Evolutionary conservation across 53 echinoderm and acorn worm genomes (phyloP).

Genomic region (Apostichopus leukothele): DNA sequence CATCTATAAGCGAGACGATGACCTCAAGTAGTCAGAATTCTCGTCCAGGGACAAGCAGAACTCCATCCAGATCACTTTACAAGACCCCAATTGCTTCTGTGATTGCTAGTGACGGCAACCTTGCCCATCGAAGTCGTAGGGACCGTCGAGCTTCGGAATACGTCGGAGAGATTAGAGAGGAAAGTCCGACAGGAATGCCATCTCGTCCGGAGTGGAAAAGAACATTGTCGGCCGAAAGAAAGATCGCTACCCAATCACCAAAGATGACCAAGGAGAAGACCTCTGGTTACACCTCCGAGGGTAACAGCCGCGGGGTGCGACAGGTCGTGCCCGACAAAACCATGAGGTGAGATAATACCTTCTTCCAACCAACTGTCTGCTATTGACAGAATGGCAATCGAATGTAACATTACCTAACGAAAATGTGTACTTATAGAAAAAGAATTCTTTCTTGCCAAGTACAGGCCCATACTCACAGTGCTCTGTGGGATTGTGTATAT

Average conservation of each 20-base stretch:
- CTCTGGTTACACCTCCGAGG: neutral
- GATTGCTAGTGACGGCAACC: slow-evolving; percentile 20
- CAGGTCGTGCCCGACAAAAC: slow-evolving; percentile 38
- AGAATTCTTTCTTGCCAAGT: too few relatives aligned
- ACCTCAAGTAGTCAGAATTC: too few relatives aligned
- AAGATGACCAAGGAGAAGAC: neutral
- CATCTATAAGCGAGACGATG: neutral
- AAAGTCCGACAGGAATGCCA: slow-evolving; percentile 50
- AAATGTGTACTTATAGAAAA: too few relatives aligned
- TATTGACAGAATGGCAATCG: too few relatives aligned
- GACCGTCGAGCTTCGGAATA: neutral
- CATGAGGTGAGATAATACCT: neutral
- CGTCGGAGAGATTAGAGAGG: neutral
- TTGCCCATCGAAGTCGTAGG: neutral
- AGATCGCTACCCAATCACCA: neutral
- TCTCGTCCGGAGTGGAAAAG: slow-evolving; percentile 58
- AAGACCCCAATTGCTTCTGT: slow-evolving; percentile 39
- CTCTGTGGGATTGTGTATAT: too few relatives aligned
- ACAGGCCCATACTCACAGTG: too few relatives aligned
- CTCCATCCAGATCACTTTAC: slow-evolving; percentile 6
- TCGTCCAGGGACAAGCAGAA: slow-evolving; percentile 13
- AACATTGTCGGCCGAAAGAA: slow-evolving; percentile 19
- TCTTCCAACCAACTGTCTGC: too few relatives aligned
- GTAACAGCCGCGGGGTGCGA: neutral
- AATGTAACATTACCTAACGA: too few relatives aligned